These are phyloP conservation scores for Tragelaphus oryx DNA, from an alignment of 2,797 vertebrate genomes.

Conservation along the genomic window DNA sequence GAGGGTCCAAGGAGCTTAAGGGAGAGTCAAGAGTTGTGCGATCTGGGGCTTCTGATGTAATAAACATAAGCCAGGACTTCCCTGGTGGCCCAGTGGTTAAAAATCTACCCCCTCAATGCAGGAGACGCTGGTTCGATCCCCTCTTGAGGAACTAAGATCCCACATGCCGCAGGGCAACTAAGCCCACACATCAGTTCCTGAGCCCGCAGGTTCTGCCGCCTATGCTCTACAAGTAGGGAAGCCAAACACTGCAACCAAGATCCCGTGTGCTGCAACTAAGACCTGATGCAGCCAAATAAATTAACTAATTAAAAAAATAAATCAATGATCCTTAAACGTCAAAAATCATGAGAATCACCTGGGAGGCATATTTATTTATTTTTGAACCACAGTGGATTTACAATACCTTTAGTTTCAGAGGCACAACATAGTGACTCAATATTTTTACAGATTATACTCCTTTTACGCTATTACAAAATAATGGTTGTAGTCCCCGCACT, in stretches of 20 bases:
- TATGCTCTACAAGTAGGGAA: accelerated
- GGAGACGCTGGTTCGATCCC: background rate
- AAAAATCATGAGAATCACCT: background rate
- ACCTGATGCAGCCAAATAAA: background rate
- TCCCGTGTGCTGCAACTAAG: background rate
- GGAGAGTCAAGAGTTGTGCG: background rate
- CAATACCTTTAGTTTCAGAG: background rate
- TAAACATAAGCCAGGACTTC: background rate
- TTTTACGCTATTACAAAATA: background rate
- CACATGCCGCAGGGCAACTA: background rate
- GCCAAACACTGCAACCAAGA: background rate
- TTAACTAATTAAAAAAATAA: background rate
- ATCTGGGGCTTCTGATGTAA: background rate
- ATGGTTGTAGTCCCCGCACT: background rate
- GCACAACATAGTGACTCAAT: background rate
- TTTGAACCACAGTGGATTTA: background rate
- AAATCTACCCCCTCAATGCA: background rate
- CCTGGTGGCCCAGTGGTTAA: background rate
- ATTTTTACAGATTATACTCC: background rate
- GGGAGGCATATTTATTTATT: background rate
- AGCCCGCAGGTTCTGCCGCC: background rate
- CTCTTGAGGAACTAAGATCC: background rate
- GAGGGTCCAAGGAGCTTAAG: background rate
- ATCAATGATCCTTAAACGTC: background rate
- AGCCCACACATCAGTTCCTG: background rate